Evolutionary conservation across 92 coral and sea anemone genomes (phyloP).

Genomic region (Phenganax stokvisi): DNA sequence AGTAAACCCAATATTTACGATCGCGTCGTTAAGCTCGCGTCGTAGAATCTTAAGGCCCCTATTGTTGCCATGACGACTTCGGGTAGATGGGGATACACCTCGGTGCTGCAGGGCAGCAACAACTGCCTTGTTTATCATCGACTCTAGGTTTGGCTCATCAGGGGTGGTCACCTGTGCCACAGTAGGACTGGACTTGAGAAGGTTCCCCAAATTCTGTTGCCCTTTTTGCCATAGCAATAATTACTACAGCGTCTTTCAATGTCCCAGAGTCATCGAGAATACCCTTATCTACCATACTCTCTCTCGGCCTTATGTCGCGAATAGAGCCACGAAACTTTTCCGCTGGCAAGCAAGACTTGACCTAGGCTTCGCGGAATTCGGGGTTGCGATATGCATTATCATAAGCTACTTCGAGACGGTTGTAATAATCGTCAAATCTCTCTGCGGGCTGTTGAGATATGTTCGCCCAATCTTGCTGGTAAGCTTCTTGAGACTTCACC

Average conservation of each 20-base stretch:
- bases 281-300: constrained; percentile 1
- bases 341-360: not conserved
- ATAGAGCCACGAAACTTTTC: constrained; percentile 11
- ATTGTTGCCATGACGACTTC: not conserved
- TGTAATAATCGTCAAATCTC: constrained; percentile 5
- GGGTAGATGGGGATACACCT: not conserved
- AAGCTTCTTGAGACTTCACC: constrained; percentile 14
- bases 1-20: too few species aligned
- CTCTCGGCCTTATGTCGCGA: constrained; percentile 8
- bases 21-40: too few species aligned
- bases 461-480: not conserved
- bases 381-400: constrained; percentile 13
- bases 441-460: constrained; percentile 8
- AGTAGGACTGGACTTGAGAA: not conserved
- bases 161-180: not conserved
- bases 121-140: constrained; percentile 11
- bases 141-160: not conserved
- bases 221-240: not conserved
- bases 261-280: not conserved
- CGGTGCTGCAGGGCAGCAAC: not conserved
- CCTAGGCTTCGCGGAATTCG: not conserved
- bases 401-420: constrained; percentile 5
- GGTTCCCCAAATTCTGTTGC: not conserved
- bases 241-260: not conserved
- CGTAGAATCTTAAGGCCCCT: too few species aligned